Evolutionary conservation across 2,888 invertebrate genomes (phyloP), one percentile per base, ranked within the genome.

Genomic region (Homarus gammarus): DNA sequence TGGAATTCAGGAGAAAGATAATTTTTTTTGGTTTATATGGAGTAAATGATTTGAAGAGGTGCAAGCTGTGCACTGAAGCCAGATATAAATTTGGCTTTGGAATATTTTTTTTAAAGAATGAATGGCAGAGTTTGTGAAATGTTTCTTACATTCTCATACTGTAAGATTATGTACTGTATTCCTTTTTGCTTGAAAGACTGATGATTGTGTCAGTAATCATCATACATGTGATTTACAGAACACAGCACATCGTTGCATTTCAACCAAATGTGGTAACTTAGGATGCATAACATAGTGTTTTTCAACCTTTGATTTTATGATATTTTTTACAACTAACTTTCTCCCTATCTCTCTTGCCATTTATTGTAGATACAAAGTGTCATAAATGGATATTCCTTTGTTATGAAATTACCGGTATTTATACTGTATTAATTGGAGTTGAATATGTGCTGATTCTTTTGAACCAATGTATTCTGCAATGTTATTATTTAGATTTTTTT

Each of bases 401-500:
- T 27, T 64, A 27, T 64, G 5, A 0, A 64, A 64, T n/a, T 27
- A 18, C 5, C 12, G 44, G 56, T 56, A 64, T 64, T 64, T 75
- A 44, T 27, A 22, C 27, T 75, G 27, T 27, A 22, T 44, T n/a
- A 2, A 75, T 75, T 75, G 75, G 75, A 27, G 44, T 49, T n/a
- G 27, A 15, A 75, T 44, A 18, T 75, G 44, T 40, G 40, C 40
- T 38, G 75, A 75, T 38, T 75, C 44, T 40, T 75, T 44, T 40
- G 49, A 44, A 31, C 31, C 27, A 31, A 44, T 44, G 75, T 40
- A 75, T 49, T 27, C 27, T 75, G 44, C 38, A 81, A 64, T 64
- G 64, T 81, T 81, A 81, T 64, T 51, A 64, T 56, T 64, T 81
- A 81, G 81, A 38, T 56, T 12, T 51, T 51, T 75, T 38, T 33